Evolutionary conservation across 2,113 vertebrate species (phyloP), one percentile per base, ranked within the genome.

Genomic region (Plotosus lineatus): DNA sequence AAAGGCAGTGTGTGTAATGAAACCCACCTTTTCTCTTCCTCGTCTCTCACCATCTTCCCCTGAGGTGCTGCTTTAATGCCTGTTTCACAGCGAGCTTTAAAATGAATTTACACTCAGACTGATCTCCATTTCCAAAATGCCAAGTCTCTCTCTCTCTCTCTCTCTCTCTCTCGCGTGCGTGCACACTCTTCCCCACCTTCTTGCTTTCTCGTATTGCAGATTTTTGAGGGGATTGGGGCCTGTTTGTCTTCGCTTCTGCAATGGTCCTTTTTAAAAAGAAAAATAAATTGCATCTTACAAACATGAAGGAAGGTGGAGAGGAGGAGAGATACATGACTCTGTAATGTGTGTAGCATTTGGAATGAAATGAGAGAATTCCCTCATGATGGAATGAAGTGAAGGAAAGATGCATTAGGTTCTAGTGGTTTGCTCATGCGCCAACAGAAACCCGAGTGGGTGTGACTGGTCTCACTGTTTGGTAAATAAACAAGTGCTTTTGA

Each of bases 11-110:
- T 90, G 90, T 91, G 90, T 94, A 79, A 93, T 91, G 91, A 81
- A 66, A 44, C 55, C 38, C 65, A 61, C 31, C 53, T 53, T 48
- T 89, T 87, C 84, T 72, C 82, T 68, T 74, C 44, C 68, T 23
- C 75, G n/a, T 17, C 44, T 79, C 69, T 77, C 46, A 79, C 61
- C 78, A 19, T 66, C 44, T 23, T 91, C 91, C 88, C 90, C 55
- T 84, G 89, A 94, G 91, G 90, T 94, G 77, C 86, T 86, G 87
- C 88, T 92, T 92, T 89, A 87, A 93, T 94, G 88, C 85, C 85
- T 90, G 82, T 94, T 93, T 93, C 86, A 88, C 92, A 88, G 86
- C 85, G 91, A 92, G 90, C 93, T 91, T 93, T 93, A 89, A 94
- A 90, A 90, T 85, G 85, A 78, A 91, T 94, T 92, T 94, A 90